A percentile compares a stretch with the other conserved stretches of the same genome.
Conservation (phyloP, 2,797 vertebrate genomes). For the Halcyon leucocephala region DNA sequence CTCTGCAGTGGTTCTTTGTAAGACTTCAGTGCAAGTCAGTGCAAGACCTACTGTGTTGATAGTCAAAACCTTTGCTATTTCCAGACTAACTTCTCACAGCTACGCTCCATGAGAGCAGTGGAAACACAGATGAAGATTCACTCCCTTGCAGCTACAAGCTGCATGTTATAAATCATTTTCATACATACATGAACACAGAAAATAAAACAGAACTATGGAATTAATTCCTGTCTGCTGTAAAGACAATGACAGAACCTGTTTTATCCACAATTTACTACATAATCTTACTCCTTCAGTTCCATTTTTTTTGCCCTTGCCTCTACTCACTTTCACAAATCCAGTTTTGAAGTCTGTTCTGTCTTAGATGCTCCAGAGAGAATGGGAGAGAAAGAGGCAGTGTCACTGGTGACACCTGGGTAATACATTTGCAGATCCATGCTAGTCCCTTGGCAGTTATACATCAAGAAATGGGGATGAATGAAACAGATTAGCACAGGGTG, state of each 20-base stretch:
- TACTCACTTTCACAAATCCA: not conserved
- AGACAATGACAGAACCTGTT: not conserved
- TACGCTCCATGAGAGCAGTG: not conserved
- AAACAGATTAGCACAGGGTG: slow-evolving; percentile 54
- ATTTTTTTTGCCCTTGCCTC: not conserved
- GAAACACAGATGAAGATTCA: not conserved
- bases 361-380: not conserved
- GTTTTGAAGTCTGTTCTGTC: slow-evolving; percentile 1
- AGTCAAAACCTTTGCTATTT: slow-evolving; percentile 32
- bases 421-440: not conserved
- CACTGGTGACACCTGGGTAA: not conserved
- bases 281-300: not conserved
- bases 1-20: not conserved
- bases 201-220: not conserved
- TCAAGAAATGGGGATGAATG: slow-evolving; percentile 46
- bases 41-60: not conserved
- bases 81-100: not conserved
- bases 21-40: not conserved
- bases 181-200: not conserved
- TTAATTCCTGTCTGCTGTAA: not conserved
- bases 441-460: slow-evolving; percentile 2
- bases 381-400: not conserved
- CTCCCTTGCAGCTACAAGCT: not conserved
- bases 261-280: not conserved
- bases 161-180: not conserved